Base-by-base conservation (phyloP, 2,888 invertebrate species). In the Xestoiulus laeticollis region DNA sequence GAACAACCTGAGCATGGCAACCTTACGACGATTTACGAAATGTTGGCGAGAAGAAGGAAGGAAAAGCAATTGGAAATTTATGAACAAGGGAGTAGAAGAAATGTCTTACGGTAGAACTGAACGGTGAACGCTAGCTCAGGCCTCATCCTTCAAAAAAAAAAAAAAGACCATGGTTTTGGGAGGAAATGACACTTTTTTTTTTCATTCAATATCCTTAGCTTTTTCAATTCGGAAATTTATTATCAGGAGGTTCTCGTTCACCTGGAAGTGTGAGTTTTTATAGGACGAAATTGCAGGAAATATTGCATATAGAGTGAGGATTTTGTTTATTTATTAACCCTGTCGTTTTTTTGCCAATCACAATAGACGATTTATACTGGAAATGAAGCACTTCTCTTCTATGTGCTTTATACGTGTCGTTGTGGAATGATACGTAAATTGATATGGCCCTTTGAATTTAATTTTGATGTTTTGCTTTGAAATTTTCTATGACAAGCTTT, bases 1-100 rank as follows among this genome's bases (percentile, higher is more conserved):
- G 59, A 59, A 59, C 59, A 59, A 59, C 59, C 59, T 59, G 59
- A 59, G 59, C 59, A 59, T 59, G 59, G 59, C 59, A 59, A 59
- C 59, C 59, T 59, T n/a, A 59, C 59, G 59, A 59, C 59, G 59
- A 59, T 59, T 59, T 59, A 59, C 59, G 59, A 59, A 59, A 59
- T 59, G 59, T 59, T 59, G 59, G 59, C 59, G 59, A 59, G n/a
- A 59, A 59, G 59, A 59, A 19, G 59, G 59, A 59, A 59, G 59
- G 59, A 59, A 59, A 59, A 59, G 59, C 59, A 59, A 59, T 59
- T 59, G 59, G 59, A 59, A 59, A 59, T 59, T 59, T 59, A 59
- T 59, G 59, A 59, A 59, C 59, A 59, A 59, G 59, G 59, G 59
- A 59, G 59, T n/a, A n/a, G 59, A 59, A 59, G 59, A 59, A 59